Conservation (phyloP, 2,113 vertebrate species). For the Rhodinocichla rosea region DNA sequence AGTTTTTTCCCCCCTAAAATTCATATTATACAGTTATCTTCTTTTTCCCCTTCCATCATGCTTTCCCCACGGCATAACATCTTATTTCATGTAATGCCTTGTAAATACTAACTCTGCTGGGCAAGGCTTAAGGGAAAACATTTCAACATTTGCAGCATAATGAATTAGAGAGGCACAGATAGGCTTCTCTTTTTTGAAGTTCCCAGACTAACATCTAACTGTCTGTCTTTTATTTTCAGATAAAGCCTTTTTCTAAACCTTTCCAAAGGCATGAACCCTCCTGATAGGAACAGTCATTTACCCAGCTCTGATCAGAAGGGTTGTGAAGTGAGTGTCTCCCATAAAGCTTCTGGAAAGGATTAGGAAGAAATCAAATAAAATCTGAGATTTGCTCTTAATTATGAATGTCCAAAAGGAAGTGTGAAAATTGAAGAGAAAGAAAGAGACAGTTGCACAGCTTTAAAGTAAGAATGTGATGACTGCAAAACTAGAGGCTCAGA, state of each 20-base stretch:
- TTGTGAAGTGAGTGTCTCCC: neutral
- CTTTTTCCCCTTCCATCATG: neutral
- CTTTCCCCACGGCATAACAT: neutral
- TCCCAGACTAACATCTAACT: neutral
- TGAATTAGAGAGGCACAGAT: neutral
- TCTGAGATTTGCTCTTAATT: conserved; percentile 34
- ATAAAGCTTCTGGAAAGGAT: neutral
- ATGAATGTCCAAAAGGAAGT: neutral
- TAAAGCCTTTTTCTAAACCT: conserved; percentile 17
- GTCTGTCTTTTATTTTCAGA: conserved; percentile 12
- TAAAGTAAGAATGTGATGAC: neutral
- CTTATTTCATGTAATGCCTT: neutral
- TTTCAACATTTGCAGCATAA: neutral
- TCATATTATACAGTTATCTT: neutral
- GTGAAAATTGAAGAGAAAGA: neutral
- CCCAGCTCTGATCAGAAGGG: neutral
- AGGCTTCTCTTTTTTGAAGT: conserved; percentile 4
- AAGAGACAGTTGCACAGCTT: neutral
- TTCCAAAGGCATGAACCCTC: neutral
- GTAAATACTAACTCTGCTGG: neutral
- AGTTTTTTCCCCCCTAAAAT: neutral
- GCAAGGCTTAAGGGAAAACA: neutral
- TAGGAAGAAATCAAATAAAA: conserved; percentile 29
- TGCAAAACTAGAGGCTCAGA: neutral
- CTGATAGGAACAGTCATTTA: conserved; percentile 16